Conservation (phyloP, 2,797 vertebrate species). For the Steatocranus sp. region DNA sequence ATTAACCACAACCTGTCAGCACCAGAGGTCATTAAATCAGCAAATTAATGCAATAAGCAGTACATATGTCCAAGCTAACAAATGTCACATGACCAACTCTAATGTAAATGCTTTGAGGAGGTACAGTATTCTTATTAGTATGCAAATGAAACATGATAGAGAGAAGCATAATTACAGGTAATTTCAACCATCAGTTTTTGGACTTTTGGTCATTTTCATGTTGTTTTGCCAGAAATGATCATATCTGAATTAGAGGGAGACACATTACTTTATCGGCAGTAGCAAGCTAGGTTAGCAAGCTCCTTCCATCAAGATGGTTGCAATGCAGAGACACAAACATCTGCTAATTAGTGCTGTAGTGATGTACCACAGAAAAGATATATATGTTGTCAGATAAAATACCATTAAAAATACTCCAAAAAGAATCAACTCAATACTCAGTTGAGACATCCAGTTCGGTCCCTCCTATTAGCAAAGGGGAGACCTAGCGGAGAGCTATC, state of each 20-base stretch:
- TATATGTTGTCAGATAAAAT: neutral
- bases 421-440: neutral
- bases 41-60: conserved; percentile 18
- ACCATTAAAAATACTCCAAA: neutral
- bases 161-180: neutral
- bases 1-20: neutral
- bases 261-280: neutral
- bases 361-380: neutral
- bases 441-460: neutral
- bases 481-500: neutral
- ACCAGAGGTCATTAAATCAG: conserved; percentile 21
- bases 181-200: neutral
- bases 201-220: no score
- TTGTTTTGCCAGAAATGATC: neutral
- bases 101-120: conserved; percentile 2
- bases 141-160: conserved; percentile 23
- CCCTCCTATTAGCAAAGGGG: neutral
- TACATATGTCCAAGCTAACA: neutral
- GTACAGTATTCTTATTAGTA: conserved; percentile 12
- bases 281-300: neutral
- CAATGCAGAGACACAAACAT: neutral
- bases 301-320: neutral
- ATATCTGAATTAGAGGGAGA: neutral
- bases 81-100: neutral
- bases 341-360: neutral